Percentiles rank a stretch among this genome's conserved stretches.
Evolutionary conservation across 2,113 vertebrate species (phyloP).

Genomic region (Haplochromis burtoni): DNA sequence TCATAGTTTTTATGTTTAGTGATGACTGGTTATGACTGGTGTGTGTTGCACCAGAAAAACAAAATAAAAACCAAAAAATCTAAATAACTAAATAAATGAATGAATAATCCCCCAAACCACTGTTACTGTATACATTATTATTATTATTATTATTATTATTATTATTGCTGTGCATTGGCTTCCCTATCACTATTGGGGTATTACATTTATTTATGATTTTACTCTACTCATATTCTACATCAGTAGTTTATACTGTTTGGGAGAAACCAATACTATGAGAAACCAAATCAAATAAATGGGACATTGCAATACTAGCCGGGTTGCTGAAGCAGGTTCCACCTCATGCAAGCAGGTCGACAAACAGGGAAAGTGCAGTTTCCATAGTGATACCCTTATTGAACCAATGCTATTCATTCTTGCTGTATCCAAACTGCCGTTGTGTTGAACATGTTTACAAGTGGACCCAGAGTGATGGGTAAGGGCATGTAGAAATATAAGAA

Average conservation of each 20-base stretch:
- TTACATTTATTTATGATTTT: neutral
- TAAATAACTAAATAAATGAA: neutral
- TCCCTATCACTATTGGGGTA: neutral
- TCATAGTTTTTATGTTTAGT: neutral
- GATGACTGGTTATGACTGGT: neutral
- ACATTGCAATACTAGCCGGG: neutral
- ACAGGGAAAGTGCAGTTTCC: conserved; percentile 5
- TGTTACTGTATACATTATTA: neutral
- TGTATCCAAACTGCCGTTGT: neutral
- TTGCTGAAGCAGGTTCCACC: neutral
- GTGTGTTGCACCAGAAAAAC: neutral
- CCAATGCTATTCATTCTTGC: neutral
- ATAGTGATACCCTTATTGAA: neutral
- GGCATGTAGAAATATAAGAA: neutral
- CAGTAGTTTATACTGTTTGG: neutral
- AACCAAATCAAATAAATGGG: neutral
- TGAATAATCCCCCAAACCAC: neutral
- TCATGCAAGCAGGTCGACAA: neutral
- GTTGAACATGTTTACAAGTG: neutral
- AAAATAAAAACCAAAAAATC: neutral
- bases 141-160: neutral
- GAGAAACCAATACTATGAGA: neutral
- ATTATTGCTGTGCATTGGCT: neutral
- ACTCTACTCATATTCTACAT: neutral
- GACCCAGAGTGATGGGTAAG: neutral